Evolutionary conservation across 2,888 invertebrate species (phyloP), one percentile per base, ranked within the genome.

Genomic region (Pachycephus smyrnensis): DNA sequence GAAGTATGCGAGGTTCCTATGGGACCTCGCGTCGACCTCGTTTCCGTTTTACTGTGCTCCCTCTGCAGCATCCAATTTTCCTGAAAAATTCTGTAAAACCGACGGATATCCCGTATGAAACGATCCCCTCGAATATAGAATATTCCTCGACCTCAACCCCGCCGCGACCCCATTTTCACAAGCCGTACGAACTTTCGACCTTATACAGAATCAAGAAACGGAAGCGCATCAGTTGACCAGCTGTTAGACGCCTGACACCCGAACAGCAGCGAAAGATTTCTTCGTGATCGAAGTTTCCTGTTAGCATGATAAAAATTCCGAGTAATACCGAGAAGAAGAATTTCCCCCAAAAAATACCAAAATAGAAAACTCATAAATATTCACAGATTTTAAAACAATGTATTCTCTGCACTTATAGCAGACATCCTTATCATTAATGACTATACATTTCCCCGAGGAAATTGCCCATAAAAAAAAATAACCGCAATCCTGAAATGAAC

Each of bases 61-160:
- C 68, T 30, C 30, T 68, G 35, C 33, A 71, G 76, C 15, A 76
- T 73, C 69, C 76, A 76, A 76, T 76, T 76, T 76, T 32, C 37
- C 35, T 23, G 55, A 23, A 73, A 37, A 76, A 76, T 40, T 35
- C 30, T 33, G 76, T n/a, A 76, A 76, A 76, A 71, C 32, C 40
- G 40, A 55, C 40, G 23, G 40, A 55, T 23, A 55, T 23, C 23
- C 23, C 2, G 40, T 23, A 55, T 23, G 23, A 55, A 55, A 55
- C 23, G 40, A 55, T 55, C 15, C 40, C 40, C 6, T 55, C 40
- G 40, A 55, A 55, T 55, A 23, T 55, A 23, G 23, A 55, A 55
- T 55, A 55, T 55, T 55, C 23, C 23, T 23, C 40, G 40, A 55
- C 40, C 40, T 55, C 40, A 23, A 55, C 15, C 9, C 23, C 23